These are phyloP conservation scores for Loriculus beryllinus DNA, from an alignment of 2,797 vertebrate species.

Conservation along the genomic window DNA sequence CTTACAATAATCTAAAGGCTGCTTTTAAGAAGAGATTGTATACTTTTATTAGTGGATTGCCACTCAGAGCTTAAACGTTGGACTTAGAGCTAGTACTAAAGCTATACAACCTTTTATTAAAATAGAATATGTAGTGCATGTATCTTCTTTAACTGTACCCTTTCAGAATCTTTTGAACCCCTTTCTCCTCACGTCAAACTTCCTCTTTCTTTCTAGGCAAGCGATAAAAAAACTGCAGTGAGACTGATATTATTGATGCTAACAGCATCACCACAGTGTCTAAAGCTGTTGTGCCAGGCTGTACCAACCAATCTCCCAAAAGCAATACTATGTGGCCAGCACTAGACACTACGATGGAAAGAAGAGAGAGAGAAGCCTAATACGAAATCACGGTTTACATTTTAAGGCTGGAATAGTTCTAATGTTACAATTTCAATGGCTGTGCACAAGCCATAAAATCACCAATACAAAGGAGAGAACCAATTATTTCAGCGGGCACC, in stretches of 20 bases:
- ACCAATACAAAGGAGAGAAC: background rate
- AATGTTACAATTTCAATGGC: background rate
- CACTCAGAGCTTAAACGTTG: background rate
- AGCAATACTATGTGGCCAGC: background rate
- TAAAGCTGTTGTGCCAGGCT: background rate
- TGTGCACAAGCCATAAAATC: background rate
- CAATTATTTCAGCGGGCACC: background rate
- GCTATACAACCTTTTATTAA: background rate
- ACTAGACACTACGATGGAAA: background rate
- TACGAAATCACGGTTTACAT: rapidly evolving
- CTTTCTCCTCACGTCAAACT: background rate
- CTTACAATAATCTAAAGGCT: background rate
- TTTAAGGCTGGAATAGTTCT: background rate
- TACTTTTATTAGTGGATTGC: background rate
- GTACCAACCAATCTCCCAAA: background rate
- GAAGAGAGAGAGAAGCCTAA: background rate
- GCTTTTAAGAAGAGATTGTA: background rate
- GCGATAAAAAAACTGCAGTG: background rate
- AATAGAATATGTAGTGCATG: background rate
- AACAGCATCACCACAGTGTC: background rate
- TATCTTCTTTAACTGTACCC: background rate
- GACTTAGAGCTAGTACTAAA: background rate
- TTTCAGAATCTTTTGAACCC: background rate
- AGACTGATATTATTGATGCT: background rate
- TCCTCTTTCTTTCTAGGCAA: background rate